Base-by-base conservation (phyloP, 2,888 invertebrate species). In the Taphrorychus bicolor region DNA sequence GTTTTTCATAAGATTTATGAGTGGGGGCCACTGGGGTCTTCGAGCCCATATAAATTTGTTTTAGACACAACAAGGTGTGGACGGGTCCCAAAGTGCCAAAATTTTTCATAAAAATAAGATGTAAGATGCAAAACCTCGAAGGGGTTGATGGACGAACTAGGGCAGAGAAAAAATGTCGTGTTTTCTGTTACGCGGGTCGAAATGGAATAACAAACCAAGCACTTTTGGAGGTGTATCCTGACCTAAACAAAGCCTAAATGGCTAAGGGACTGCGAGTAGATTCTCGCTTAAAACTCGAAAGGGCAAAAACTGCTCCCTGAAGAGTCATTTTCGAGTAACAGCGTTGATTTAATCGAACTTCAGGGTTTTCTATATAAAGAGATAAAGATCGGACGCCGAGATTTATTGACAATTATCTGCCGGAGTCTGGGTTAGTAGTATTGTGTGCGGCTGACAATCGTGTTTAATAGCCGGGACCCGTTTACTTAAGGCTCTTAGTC, bases 381-480 rank as follows among this genome's bases (percentile, higher is more conserved):
- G 62, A 68, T 68, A 68, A 68, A 54, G 63, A 64, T 64, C 59
- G 57, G 45, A 64, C 45, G 53, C 24, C 22, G 32, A 60, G 69
- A 69, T 69, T 69, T 69, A 69, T 65, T 65, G 69, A 69, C 69
- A 65, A 69, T 69, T 69, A 69, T 69, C 69, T 69, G 16, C 24
- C 53, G 0, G 42, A 51, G 45, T 63, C 54, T 56, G 41, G 63
- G 54, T 59, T 63, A 52, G 58, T 63, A 52, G 58, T 68, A 59
- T 60, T 56, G 60, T 59, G 53, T 59, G 54, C 59, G 59, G 49
- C 53, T 23, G 58, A 52, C 63, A 54, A 63, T 63, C 56, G 42
- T 59, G 59, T 54, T 68, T 63, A 63, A 59, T 66, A 49, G 65
- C 45, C 40, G 41, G 48, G 22, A 17, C 23, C 62, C 5, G 21